phyloP scores from a whole-genome alignment of 2,888 invertebrate species.

The Carcina quercana region DNA sequence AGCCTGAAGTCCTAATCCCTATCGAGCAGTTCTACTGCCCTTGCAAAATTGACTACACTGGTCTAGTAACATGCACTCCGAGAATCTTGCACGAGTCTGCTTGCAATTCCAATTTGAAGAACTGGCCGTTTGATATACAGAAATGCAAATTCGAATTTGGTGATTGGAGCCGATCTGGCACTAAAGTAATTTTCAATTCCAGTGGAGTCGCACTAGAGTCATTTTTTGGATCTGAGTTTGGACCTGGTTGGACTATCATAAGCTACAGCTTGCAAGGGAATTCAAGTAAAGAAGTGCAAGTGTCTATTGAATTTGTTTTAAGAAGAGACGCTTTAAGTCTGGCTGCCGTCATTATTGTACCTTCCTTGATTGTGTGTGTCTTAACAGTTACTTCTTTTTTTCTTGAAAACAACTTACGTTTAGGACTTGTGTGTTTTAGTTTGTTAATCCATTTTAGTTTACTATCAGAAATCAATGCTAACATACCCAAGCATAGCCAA shows the following conservation, averaged over 20 bases:
- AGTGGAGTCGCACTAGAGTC: too few species aligned
- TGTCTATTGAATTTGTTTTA: too few species aligned
- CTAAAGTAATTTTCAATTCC: too few species aligned
- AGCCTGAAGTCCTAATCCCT: slow-evolving; percentile 3
- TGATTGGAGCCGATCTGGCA: too few species aligned
- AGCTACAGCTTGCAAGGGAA: too few species aligned
- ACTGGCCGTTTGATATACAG: too few species aligned
- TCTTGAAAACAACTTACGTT: slow-evolving; percentile 26
- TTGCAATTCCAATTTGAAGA: too few species aligned
- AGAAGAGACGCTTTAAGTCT: too few species aligned
- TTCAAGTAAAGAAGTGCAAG: too few species aligned
- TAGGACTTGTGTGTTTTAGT: slow-evolving; percentile 28
- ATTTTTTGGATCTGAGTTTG: too few species aligned
- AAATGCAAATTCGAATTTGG: too few species aligned
- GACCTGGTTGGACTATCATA: too few species aligned
- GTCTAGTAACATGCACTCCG: not conserved
- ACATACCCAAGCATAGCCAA: slow-evolving; percentile 25
- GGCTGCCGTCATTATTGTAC: slow-evolving; percentile 29
- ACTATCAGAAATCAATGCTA: slow-evolving; percentile 18
- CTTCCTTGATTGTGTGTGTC: slow-evolving; percentile 24
- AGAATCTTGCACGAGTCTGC: not conserved
- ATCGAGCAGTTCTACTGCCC: slow-evolving; percentile 2
- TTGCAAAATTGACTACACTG: not conserved
- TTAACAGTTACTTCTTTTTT: slow-evolving; percentile 25
- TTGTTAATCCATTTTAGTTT: slow-evolving; percentile 29